Evolutionary conservation across 2,113 vertebrate species (phyloP), one percentile per base, ranked within the genome.

Genomic region (Odocoileus hemionus): DNA sequence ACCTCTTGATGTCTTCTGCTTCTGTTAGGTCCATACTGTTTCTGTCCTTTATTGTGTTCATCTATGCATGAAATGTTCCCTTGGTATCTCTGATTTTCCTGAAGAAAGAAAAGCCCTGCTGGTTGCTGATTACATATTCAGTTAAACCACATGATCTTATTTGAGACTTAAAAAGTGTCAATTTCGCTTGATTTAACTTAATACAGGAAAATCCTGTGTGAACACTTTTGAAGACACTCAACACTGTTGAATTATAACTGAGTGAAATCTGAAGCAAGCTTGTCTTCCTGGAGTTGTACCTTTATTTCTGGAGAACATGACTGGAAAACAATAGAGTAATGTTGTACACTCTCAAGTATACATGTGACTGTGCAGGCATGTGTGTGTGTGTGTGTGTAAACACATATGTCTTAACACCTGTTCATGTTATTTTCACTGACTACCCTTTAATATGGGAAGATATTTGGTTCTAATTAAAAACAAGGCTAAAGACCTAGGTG

Each of bases 391-490:
- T 58, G 36, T 70, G n/a, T n/a, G 30, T 45, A 57, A 33, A 55
- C 7, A 87, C 23, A 21, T 25, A 26, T 58, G 23, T 39, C 52
- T 54, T 47, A 9, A 57, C 64, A 57, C 3, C 0, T 90, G n/a
- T 28, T 87, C 43, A 36, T n/a, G 54, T 45, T 54, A 13, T 89
- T 86, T 50, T 80, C 50, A n/a, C 15, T 45, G 16, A 58, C 45
- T 23, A 23, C n/a, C 28, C 25, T 87, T 96, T 67, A 61, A 93
- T 98, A 33, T 30, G n/a, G 36, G 94, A 95, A 96, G 55, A 88
- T 83, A 91, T 0, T 47, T 86, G 84, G 61, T 91, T 55, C 16
- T 94, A 95, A 16, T 8, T 86, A 96, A 96, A 97, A 1, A 1
- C 3, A 36, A 97, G 86, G 33, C 80, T 64, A 89, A 74, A 88